Evolutionary conservation across 2,888 invertebrate species (phyloP), one percentile per base, ranked within the genome.

Genomic region (Hydropsyche betteni): DNA sequence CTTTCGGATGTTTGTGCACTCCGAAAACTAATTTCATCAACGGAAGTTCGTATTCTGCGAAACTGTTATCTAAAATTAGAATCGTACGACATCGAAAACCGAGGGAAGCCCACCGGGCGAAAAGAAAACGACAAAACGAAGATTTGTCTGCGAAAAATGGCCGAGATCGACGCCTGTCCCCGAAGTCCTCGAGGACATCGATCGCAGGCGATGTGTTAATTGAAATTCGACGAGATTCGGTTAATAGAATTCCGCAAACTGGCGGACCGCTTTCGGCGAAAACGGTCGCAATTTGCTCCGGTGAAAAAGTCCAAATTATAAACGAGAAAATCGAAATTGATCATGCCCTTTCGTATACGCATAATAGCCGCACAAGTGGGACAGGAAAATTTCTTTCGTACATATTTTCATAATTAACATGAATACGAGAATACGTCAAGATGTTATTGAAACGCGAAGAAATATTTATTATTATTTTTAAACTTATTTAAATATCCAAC

Each of bases 1-100:
- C 6, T 34, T 34, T 36, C 10, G 8, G 64, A 34, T 64, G 64
- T 64, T 64, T 64, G 36, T 36, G 36, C 12, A 64, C 36, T 64
- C n/a, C 5, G 64, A 64, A 64, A 64, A 64, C 64, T 64, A 64
- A 64, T 64, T 64, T 64, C 64, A 64, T 64, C 64, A 36, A 64
- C 8, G 64, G 36, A 64, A 55, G 10, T 64, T 64, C 34, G 64
- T 10, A 64, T 64, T 64, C 36, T 34, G 12, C 64, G 64, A 64
- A 36, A 64, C 64, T 36, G 16, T 36, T 8, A 64, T 64, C 64
- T 64, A 64, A 64, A 64, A 64, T 64, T 64, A 64, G 64, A 36
- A 64, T 64, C 34, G 64, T 34, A 24, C 24, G 24, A 24, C 24
- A 2, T 24, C 24, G 8, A n/a, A 64, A 16, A 2, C 16, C 53